phyloP scores from a whole-genome alignment of 1,140 invertebrate genomes.

The Nasonia giraulti region DNA sequence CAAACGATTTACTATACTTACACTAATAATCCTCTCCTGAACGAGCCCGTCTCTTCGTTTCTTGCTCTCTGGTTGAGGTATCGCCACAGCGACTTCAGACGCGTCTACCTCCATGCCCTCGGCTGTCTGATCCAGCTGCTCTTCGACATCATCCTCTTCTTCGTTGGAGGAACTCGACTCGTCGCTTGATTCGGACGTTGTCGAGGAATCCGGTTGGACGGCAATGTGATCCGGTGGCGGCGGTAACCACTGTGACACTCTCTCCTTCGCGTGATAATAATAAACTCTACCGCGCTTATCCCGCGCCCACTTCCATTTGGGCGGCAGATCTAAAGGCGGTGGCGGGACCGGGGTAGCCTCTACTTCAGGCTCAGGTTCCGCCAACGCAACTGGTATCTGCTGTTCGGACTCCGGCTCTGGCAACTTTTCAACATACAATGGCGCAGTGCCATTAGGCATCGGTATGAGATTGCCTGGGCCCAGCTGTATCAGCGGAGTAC shows the following conservation, averaged over 20 bases:
- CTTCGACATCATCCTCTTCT: slow-evolving; percentile 70
- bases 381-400: slow-evolving; percentile 11
- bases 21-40: slow-evolving; percentile 82
- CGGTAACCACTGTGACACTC: slow-evolving; percentile 91
- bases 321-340: slow-evolving; percentile 83
- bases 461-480: background rate
- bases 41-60: slow-evolving; percentile 77
- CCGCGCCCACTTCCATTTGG: slow-evolving; percentile 89
- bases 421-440: slow-evolving; percentile 3
- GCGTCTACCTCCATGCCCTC: slow-evolving; percentile 60
- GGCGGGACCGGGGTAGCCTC: slow-evolving; percentile 65
- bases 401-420: background rate
- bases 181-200: slow-evolving; percentile 73
- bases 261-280: slow-evolving; percentile 91
- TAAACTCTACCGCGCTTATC: slow-evolving; percentile 89
- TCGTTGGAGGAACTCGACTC: slow-evolving; percentile 73
- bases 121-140: background rate
- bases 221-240: slow-evolving; percentile 78
- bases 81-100: slow-evolving; percentile 40
- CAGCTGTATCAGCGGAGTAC: background rate
- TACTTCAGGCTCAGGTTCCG: background rate
- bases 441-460: slow-evolving; percentile 59
- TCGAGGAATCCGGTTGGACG: slow-evolving; percentile 71
- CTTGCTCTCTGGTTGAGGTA: slow-evolving; percentile 57
- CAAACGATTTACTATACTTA: slow-evolving; percentile 70